Percentiles rank a stretch among this genome's conserved stretches.
Evolutionary conservation across 2,797 vertebrate species (phyloP).

Genomic region (Amblyopsis hoosieri): DNA sequence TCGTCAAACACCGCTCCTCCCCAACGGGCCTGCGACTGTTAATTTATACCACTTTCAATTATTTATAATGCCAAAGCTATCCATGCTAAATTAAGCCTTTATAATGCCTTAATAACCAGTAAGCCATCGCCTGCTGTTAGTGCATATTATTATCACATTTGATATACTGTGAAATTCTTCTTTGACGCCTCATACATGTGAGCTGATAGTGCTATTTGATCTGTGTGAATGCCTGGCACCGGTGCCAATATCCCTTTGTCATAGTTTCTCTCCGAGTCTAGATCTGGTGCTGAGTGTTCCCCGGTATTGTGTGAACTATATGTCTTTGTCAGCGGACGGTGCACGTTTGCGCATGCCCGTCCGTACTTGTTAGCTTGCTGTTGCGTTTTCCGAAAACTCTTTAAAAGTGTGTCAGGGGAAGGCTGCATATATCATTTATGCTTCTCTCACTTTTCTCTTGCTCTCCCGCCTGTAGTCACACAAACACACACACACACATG

Average conservation of each 20-base stretch:
- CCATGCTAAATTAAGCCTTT: slow-evolving; percentile 69
- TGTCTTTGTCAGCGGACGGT: slow-evolving; percentile 26
- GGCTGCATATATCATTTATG: slow-evolving; percentile 13
- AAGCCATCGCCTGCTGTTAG: slow-evolving; percentile 41
- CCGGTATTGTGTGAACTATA: slow-evolving; percentile 33
- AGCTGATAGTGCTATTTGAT: slow-evolving; percentile 27
- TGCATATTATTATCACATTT: slow-evolving; percentile 41
- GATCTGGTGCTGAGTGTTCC: not conserved
- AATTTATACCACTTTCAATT: slow-evolving; percentile 75
- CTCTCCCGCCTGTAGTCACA: not conserved
- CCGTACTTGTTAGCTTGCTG: slow-evolving; percentile 2
- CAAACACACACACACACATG: not conserved
- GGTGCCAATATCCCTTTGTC: slow-evolving; percentile 12
- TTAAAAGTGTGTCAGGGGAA: slow-evolving; percentile 9
- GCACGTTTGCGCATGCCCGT: slow-evolving; percentile 12
- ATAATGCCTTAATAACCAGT: slow-evolving; percentile 67
- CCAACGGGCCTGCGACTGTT: slow-evolving; percentile 49
- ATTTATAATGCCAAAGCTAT: slow-evolving; percentile 70
- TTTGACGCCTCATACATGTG: slow-evolving; percentile 11
- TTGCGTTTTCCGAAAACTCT: slow-evolving; percentile 11
- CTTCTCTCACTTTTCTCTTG: slow-evolving; percentile 1
- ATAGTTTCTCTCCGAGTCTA: not conserved
- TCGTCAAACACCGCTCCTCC: slow-evolving; percentile 44
- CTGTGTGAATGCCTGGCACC: slow-evolving; percentile 11
- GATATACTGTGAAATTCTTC: slow-evolving; percentile 23